These are phyloP conservation scores for Urocyon cinereoargenteus DNA, from an alignment of 2,797 vertebrate genomes.

Conservation along the genomic window DNA sequence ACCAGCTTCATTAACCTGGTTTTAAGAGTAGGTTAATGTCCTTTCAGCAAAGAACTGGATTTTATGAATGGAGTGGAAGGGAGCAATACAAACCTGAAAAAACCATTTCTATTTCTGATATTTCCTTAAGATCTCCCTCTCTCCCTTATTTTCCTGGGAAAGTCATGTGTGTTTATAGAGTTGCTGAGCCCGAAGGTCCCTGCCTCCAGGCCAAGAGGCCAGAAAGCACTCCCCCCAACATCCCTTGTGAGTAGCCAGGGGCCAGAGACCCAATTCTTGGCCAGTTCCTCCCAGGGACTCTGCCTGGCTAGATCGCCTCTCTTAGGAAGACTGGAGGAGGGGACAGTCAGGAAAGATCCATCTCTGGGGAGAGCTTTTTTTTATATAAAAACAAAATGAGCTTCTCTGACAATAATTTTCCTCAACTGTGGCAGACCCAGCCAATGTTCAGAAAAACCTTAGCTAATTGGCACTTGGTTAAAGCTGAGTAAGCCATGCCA, in stretches of 20 bases:
- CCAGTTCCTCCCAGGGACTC: neutral
- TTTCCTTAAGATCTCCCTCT: neutral
- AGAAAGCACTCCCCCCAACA: neutral
- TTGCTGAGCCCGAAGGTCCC: neutral
- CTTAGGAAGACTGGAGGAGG: neutral
- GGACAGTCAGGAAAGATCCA: slow-evolving; percentile 46
- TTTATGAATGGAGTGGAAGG: slow-evolving; percentile 62
- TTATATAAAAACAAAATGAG: slow-evolving; percentile 48
- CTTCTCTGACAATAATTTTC: slow-evolving; percentile 72
- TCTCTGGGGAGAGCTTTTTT: slow-evolving; percentile 36
- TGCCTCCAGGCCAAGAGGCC: neutral
- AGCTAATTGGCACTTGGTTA: slow-evolving; percentile 77
- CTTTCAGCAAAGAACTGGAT: slow-evolving; percentile 27
- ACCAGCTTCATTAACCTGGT: slow-evolving; percentile 20
- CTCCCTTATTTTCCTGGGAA: slow-evolving; percentile 56
- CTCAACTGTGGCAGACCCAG: slow-evolving; percentile 64
- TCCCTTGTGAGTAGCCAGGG: neutral
- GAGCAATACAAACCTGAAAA: slow-evolving; percentile 28
- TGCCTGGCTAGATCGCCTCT: neutral
- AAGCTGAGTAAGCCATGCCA: slow-evolving; percentile 67
- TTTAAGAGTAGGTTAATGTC: slow-evolving; percentile 18
- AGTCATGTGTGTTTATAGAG: neutral
- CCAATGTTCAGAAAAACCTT: slow-evolving; percentile 69
- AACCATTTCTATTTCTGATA: neutral
- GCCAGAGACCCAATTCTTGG: neutral